These are phyloP conservation scores for Miltochrista miniata DNA, from an alignment of 2,888 invertebrate species.

Conservation along the genomic window DNA sequence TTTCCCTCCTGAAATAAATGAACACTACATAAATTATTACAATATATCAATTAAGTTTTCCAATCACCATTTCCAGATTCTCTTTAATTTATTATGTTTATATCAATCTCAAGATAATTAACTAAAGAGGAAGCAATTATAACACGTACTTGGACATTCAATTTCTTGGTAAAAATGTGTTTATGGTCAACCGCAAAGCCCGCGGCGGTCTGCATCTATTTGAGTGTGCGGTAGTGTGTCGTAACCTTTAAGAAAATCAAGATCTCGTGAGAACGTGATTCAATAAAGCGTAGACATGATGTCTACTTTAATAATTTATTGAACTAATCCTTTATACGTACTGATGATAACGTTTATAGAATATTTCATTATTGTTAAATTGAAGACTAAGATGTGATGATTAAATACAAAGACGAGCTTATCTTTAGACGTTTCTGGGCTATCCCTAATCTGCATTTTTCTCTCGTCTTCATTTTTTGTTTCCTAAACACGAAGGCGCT, in stretches of 20 bases:
- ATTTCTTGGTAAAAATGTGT: conserved; percentile 34
- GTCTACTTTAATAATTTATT: conserved; percentile 11
- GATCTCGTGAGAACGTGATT: conserved; percentile 21
- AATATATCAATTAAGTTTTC: neutral
- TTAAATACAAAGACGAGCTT: too few relatives aligned
- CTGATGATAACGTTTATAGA: conserved; percentile 9
- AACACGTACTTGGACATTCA: conserved; percentile 15
- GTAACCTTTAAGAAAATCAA: conserved; percentile 21
- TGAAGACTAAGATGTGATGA: too few relatives aligned
- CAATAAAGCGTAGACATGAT: conserved; percentile 13
- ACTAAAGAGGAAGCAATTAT: conserved; percentile 27
- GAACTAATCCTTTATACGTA: conserved; percentile 9
- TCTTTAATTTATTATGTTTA: too few relatives aligned
- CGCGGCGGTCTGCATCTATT: conserved; percentile 24
- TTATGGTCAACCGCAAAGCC: conserved; percentile 33
- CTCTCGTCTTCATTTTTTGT: too few relatives aligned
- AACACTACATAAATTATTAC: too few relatives aligned
- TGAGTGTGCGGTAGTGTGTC: conserved; percentile 15
- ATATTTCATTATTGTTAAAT: conserved; percentile 9
- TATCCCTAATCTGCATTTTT: too few relatives aligned
- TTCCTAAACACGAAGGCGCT: too few relatives aligned
- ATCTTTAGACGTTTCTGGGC: too few relatives aligned
- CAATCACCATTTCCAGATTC: neutral
- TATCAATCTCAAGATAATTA: conserved; percentile 13
- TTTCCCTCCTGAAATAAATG: too few relatives aligned